Base-by-base conservation (phyloP, 2,113 vertebrate genomes). In the Serinus canaria region DNA sequence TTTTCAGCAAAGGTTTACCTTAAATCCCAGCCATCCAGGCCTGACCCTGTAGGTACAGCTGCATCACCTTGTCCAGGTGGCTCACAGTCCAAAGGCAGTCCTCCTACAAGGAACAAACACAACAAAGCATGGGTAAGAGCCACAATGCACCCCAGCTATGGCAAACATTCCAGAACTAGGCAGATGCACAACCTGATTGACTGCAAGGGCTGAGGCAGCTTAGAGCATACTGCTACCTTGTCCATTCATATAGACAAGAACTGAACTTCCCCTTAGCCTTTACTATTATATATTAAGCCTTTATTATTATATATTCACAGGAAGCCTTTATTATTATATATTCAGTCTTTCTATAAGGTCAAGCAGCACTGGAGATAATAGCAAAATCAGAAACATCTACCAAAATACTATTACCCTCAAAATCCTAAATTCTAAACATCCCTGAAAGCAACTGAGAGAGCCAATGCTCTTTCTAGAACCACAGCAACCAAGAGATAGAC, bases 1-100 rank as follows among this genome's bases (percentile, higher is more conserved):
- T 88, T 86, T 89, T 47, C 35, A 87, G 43, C 46, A 90, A n/a
- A 56, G 33, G 12, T 86, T 95, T 41, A 97, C 96, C 96, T 97
- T 94, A 97, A 95, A 90, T 85, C 37, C 31, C 64, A 93, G n/a
- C 17, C 55, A 77, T 80, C 50, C 74, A 53, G 53, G 50, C 15
- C 55, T 55, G 74, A 62, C n/a, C 64, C 25, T 73, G n/a, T 7
- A 84, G 21, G 28, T 19, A n/a, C 62, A 31, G 11, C 66, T 67
- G 52, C 35, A 77, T 83, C 56, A 78, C 59, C 31, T 60, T 19
- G 23, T 37, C 47, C 46, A 78, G 49, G 62, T 10, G 18, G 30
- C 64, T 91, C 63, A 86, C 56, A 86, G 50, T 59, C 60, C 91
- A 67, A 83, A 81, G 49, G 30, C 53, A 90, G 25, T 35, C 30